These are phyloP conservation scores for Crossaster papposus DNA, from an alignment of 53 echinoderm and acorn worm species.

Conservation along the genomic window DNA sequence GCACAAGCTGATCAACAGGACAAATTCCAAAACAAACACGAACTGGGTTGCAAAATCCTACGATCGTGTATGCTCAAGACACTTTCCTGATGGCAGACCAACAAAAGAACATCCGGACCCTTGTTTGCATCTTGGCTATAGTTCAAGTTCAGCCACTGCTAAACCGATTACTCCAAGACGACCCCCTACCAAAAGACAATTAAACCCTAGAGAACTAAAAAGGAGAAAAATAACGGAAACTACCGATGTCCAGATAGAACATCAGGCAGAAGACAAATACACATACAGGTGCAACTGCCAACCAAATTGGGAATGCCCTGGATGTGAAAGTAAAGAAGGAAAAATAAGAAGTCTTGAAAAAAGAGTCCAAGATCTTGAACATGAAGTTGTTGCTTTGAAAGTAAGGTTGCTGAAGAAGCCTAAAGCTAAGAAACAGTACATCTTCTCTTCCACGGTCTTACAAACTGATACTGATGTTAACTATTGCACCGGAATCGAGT, in stretches of 20 bases:
- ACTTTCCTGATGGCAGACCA: conserved; percentile 61
- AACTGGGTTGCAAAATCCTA: conserved; percentile 51
- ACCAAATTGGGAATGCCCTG: conserved; percentile 26
- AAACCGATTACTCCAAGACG: not conserved
- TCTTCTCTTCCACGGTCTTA: not conserved
- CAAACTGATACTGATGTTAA: conserved; percentile 56
- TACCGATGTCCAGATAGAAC: not conserved
- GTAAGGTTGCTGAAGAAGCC: conserved; percentile 1
- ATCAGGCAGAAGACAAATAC: not conserved
- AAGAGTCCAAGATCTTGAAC: not conserved
- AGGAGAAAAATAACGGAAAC: not conserved
- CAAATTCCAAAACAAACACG: conserved; percentile 21
- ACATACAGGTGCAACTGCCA: conserved; percentile 5
- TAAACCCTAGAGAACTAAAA: not conserved
- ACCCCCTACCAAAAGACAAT: conserved; percentile 1
- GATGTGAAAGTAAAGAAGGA: conserved; percentile 6
- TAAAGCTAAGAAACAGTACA: not conserved
- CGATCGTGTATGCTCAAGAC: conserved; percentile 65
- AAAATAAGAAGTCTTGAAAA: not conserved
- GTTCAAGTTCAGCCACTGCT: not conserved
- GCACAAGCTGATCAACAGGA: conserved; percentile 50
- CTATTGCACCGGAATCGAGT: conserved; percentile 30
- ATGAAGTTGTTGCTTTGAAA: conserved; percentile 25
- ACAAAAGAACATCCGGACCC: conserved; percentile 59
- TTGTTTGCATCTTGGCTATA: conserved; percentile 50